Conservation (phyloP, 2,888 invertebrate genomes). For the Noctua fimbriata region DNA sequence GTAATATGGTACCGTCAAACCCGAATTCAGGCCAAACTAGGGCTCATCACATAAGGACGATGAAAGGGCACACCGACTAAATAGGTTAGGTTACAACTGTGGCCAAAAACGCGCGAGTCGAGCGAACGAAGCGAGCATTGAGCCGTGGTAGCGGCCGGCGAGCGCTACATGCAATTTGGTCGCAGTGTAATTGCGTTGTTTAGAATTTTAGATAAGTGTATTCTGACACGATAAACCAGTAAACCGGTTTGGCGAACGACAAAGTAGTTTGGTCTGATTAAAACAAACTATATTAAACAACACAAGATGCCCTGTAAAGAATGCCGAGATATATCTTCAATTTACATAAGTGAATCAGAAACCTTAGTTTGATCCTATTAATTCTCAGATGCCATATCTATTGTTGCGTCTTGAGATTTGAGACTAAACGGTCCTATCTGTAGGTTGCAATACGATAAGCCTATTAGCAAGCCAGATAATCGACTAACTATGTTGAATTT, state of each 20-base stretch:
- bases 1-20: not conserved
- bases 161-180: not conserved
- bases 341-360: not conserved
- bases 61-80: not conserved
- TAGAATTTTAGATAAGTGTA: not conserved
- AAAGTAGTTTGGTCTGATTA: not conserved
- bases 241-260: not conserved
- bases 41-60: not conserved
- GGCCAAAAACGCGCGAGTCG: not conserved
- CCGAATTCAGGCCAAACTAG: not conserved
- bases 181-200: not conserved
- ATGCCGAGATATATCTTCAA: not conserved
- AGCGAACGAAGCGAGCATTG: not conserved
- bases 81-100: not conserved
- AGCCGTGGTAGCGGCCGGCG: not conserved
- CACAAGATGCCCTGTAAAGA: too few relatives aligned
- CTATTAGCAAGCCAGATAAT: not conserved
- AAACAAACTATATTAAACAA: too few relatives aligned
- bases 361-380: not conserved
- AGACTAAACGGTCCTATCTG: not conserved
- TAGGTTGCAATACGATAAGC: not conserved
- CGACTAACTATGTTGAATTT: not conserved
- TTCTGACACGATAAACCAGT: not conserved
- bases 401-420: not conserved
- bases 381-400: not conserved